Evolutionary conservation across 2,113 vertebrate species (phyloP), one percentile per base, ranked within the genome.

Genomic region (Lophius piscatorius): DNA sequence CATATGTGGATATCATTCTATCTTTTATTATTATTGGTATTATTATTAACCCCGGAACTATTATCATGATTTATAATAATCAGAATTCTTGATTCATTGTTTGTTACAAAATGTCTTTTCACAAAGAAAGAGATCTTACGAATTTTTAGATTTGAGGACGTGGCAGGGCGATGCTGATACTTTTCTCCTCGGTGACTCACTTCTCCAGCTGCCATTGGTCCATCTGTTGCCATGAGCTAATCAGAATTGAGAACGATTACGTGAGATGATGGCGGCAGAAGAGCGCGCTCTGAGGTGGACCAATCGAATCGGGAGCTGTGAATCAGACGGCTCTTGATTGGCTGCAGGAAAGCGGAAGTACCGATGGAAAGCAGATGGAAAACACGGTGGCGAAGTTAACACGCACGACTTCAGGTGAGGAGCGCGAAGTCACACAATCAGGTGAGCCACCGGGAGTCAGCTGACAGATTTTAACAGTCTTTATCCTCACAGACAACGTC

Each of bases 221-320:
- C 31, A 11, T 16, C 1, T 3, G 0, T 0, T 5, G 4, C 8
- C 23, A n/a, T 0, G 9, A 28, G 20, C 72, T 65, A 76, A 64
- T 76, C 0, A 36, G 3, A 16, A 23, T 10, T 3, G 9, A n/a
- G 34, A 24, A 8, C 12, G 22, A 6, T 2, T 33, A 20, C 11
- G 1, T 1, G 1, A 4, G 0, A 4, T 14, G 4, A 4, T 34
- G 63, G 26, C 50, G 34, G 55, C 38, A 23, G 0, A 0, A 4
- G 0, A 4, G 14, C 4, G 16, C 12, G n/a, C 36, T 20, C 22
- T 50, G 56, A 68, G 49, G 46, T 59, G 42, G 69, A 59, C 82
- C 75, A 80, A 74, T 80, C 41, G 20, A 2, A 42, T 12, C 10
- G 2, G 11, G 23, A 16, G 31, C 3, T 7, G 40, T 0, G 3